These are phyloP conservation scores for Pseudobourletiella spinata DNA, from an alignment of 1,140 invertebrate genomes.

Conservation along the genomic window DNA sequence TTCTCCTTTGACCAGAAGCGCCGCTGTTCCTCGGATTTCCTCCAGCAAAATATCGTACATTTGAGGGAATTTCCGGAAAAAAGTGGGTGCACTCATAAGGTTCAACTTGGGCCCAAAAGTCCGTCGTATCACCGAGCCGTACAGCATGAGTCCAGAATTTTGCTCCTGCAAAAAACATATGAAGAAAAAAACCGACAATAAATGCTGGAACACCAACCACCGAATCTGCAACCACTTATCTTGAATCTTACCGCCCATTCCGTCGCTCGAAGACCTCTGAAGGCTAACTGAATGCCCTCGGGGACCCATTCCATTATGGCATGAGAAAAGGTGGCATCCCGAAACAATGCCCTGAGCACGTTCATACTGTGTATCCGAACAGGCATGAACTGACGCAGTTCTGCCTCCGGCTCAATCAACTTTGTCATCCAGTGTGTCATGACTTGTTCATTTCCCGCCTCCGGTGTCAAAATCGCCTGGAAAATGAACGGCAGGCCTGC, in stretches of 20 bases:
- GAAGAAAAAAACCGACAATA: slow-evolving; percentile 7
- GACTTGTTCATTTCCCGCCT: slow-evolving; percentile 40
- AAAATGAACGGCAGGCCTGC: slow-evolving; percentile 86
- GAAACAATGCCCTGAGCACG: slow-evolving; percentile 69
- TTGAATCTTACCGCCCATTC: slow-evolving; percentile 65
- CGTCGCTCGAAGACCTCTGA: slow-evolving; percentile 60
- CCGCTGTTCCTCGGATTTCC: slow-evolving; percentile 44
- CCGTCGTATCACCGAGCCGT: slow-evolving; percentile 71
- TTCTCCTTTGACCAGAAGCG: neutral
- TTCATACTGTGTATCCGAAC: slow-evolving; percentile 68
- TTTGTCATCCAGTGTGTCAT: slow-evolving; percentile 16
- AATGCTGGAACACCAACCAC: neutral
- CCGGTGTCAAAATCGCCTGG: slow-evolving; percentile 63
- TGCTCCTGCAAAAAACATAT: slow-evolving; percentile 50
- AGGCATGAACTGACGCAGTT: slow-evolving; percentile 39
- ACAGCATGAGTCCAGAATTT: slow-evolving; percentile 77
- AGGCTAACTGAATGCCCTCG: slow-evolving; percentile 59
- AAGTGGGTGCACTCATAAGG: slow-evolving; percentile 55
- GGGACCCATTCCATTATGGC: slow-evolving; percentile 60
- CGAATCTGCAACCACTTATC: neutral
- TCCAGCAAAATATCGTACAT: slow-evolving; percentile 67
- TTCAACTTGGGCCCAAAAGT: slow-evolving; percentile 81
- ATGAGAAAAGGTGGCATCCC: slow-evolving; percentile 64
- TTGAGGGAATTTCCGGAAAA: slow-evolving; percentile 73
- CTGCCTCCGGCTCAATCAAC: slow-evolving; percentile 29